Percentiles rank a stretch among this genome's conserved stretches.
phyloP scores from a whole-genome alignment of 2,888 invertebrate species.

The Macrophya alboannulata region DNA sequence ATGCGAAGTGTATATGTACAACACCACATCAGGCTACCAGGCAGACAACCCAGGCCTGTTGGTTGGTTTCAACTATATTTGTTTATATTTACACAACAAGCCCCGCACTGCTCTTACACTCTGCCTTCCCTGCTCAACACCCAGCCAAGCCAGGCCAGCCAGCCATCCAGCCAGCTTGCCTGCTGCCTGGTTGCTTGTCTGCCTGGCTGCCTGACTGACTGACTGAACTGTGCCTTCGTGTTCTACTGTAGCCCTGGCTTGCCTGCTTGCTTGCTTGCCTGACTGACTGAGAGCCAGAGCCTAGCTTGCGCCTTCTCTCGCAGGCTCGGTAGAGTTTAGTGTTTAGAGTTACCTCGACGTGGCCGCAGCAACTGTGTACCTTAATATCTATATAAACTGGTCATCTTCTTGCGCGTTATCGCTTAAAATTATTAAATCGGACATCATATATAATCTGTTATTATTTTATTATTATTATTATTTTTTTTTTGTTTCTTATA shows the following conservation, averaged over 20 bases:
- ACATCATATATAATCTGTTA: too few relatives aligned
- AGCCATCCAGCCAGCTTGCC: conserved; percentile 55
- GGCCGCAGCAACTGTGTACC: conserved; percentile 4
- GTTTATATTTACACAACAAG: conserved; percentile 81
- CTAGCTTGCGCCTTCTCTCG: background rate
- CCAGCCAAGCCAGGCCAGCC: background rate
- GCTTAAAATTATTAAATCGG: background rate
- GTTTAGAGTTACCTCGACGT: conserved; percentile 46
- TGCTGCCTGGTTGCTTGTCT: conserved; percentile 56
- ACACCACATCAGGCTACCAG: conserved; percentile 31
- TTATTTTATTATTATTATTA: too few relatives aligned
- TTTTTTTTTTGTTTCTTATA: too few relatives aligned
- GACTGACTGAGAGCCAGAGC: too few relatives aligned
- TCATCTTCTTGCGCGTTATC: conserved; percentile 13
- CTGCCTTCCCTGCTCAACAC: conserved; percentile 37
- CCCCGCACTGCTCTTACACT: conserved; percentile 65
- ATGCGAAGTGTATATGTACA: background rate
- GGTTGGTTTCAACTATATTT: conserved; percentile 80
- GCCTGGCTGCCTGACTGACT: conserved; percentile 58
- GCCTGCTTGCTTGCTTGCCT: background rate
- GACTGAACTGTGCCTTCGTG: conserved; percentile 63
- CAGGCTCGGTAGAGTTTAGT: conserved; percentile 35
- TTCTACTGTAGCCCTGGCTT: conserved; percentile 48
- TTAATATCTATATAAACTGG: background rate
- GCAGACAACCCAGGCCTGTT: conserved; percentile 77